phyloP scores from a whole-genome alignment of 2,888 invertebrate genomes.

The Limenitis camilla region DNA sequence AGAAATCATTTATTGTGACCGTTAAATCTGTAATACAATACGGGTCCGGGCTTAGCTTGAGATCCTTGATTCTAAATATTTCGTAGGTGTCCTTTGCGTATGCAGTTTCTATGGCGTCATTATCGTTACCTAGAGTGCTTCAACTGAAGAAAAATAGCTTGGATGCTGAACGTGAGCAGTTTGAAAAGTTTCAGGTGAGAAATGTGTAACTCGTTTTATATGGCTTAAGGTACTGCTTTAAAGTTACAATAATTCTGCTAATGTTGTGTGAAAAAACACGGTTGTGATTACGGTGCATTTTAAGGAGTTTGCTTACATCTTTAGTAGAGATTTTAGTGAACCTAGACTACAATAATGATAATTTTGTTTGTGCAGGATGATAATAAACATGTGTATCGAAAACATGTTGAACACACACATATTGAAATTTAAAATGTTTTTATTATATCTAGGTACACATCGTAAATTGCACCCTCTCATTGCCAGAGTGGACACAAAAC shows the following conservation, averaged over 20 bases:
- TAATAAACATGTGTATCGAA: too few species aligned
- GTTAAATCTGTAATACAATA: neutral
- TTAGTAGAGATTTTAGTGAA: neutral
- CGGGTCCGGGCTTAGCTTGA: neutral
- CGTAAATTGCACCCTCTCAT: too few species aligned
- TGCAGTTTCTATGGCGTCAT: conserved; percentile 78
- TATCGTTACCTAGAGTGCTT: conserved; percentile 81
- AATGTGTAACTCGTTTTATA: too few species aligned
- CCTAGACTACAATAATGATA: too few species aligned
- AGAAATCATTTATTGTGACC: neutral
- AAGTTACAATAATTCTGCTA: neutral
- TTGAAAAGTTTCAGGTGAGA: conserved; percentile 86
- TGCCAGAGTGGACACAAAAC: too few species aligned
- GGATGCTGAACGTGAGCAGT: conserved; percentile 86
- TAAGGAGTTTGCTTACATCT: neutral
- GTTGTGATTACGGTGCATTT: neutral
- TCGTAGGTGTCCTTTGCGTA: conserved; percentile 44
- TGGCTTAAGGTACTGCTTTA: neutral
- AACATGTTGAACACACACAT: too few species aligned
- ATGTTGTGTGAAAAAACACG: neutral
- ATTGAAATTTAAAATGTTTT: too few species aligned
- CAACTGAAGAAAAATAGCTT: conserved; percentile 84
- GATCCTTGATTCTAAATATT: conserved; percentile 26
- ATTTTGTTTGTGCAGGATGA: too few species aligned
- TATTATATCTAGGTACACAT: too few species aligned